Base-by-base conservation (phyloP, 2,888 invertebrate species). In the Pyrocoelia pectoralis region DNA sequence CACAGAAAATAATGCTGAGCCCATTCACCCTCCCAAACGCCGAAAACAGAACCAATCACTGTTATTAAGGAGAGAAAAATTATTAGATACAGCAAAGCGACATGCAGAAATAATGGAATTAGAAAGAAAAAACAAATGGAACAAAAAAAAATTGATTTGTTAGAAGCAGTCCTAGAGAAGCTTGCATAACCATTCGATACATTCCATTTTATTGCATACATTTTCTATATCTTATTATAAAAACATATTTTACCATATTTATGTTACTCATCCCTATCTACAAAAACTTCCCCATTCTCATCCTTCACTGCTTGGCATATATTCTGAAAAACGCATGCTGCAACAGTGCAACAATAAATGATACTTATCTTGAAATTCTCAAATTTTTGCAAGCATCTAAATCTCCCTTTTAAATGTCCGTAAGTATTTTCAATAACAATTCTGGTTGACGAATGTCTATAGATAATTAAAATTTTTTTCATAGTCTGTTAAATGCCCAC, bases 341-440 rank as follows among this genome's bases (percentile, higher is more conserved):
- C 58, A 33, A 33, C n/a, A 66, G 62, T 54, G 29, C 56, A 55
- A 33, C 54, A 17, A 1, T 57, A 50, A 43, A 63, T 61, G 12
- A 63, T 48, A 8, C 51, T 17, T 14, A 66, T 18, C 48, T 65
- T 51, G 48, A 46, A 24, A 17, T 66, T 33, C n/a, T 33, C 33
- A 33, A 33, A 33, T 10, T 33, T 10, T 33, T n/a, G 8, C 8
- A 33, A 33, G 2, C 33, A 10, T 24, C 24, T 68, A 57, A 68
- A 70, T 51, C 64, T 56, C 13, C 65, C 64, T 70, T 71, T 50
- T 67, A 56, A 8, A 56, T 40, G n/a, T 63, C 48, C 69, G 56
- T 70, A 69, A 10, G 65, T 15, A 58, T 70, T 55, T 56, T 71
- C 71, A 12, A 70, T 58, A 19, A 53, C 17, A 40, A 66, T 62